Evolutionary conservation across 1,140 invertebrate genomes (phyloP).

Genomic region (Pristionchus pacificus): DNA sequence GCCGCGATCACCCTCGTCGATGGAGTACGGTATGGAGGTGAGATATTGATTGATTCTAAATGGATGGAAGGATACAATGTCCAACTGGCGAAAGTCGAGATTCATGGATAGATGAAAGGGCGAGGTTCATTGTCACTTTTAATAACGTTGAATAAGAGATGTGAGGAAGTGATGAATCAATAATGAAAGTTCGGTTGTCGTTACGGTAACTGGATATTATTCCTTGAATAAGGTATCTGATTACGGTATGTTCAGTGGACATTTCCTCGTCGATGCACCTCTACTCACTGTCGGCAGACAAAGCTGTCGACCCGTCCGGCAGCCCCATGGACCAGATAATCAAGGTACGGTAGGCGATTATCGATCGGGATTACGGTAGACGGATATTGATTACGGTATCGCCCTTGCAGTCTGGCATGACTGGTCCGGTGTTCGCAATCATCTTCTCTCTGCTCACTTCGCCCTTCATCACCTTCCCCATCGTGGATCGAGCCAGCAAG

Average conservation of each 20-base stretch:
- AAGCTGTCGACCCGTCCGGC: too few relatives aligned
- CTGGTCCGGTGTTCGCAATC: neutral
- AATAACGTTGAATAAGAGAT: too few relatives aligned
- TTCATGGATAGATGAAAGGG: too few relatives aligned
- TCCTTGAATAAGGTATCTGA: too few relatives aligned
- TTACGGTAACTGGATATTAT: too few relatives aligned
- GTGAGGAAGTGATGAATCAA: too few relatives aligned
- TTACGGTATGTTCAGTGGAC: neutral
- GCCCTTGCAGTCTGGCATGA: neutral
- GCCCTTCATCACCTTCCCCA: conserved; percentile 24
- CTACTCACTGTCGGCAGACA: neutral
- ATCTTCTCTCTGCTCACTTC: conserved; percentile 26
- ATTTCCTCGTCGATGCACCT: neutral
- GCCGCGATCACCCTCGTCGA: neutral
- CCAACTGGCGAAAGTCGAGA: too few relatives aligned
- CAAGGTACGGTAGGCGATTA: conserved; percentile 3
- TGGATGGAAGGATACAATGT: too few relatives aligned
- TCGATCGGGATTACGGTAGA: neutral
- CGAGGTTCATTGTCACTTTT: too few relatives aligned
- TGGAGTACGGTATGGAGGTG: neutral
- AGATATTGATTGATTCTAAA: neutral
- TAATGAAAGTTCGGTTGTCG: too few relatives aligned
- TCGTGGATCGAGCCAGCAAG: conserved; percentile 28
- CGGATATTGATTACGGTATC: neutral
- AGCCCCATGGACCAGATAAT: too few relatives aligned